These are phyloP conservation scores for Porphyrio hochstetteri DNA, from an alignment of 2,113 vertebrate genomes.

Conservation along the genomic window DNA sequence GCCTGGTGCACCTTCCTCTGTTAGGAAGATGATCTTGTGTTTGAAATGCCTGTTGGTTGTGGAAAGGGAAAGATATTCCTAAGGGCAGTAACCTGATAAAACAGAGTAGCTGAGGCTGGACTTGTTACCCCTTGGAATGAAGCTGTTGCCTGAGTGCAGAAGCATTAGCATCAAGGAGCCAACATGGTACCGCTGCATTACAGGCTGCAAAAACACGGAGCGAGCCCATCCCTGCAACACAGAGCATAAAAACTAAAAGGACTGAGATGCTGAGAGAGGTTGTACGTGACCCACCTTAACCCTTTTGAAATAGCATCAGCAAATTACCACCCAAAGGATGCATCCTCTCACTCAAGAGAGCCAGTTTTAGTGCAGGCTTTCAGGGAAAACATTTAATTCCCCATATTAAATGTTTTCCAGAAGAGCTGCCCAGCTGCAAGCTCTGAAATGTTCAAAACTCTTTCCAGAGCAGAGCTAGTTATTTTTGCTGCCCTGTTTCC, in stretches of 20 bases:
- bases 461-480: background rate
- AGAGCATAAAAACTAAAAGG: background rate
- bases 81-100: background rate
- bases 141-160: background rate
- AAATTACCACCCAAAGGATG: background rate
- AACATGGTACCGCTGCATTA: background rate
- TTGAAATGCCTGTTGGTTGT: background rate
- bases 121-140: background rate
- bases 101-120: background rate
- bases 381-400: constrained; percentile 10
- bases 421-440: constrained; percentile 34
- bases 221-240: background rate
- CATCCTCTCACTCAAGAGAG: constrained; percentile 28
- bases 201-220: background rate
- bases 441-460: constrained; percentile 14
- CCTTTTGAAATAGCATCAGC: constrained; percentile 8
- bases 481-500: background rate
- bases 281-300: background rate
- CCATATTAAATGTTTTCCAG: constrained; percentile 23
- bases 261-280: background rate
- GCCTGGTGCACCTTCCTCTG: background rate
- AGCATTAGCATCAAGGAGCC: background rate
- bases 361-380: background rate
- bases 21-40: background rate
- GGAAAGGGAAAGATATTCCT: background rate